These are phyloP conservation scores for Harpalus rufipes DNA, from an alignment of 2,888 invertebrate genomes.

Conservation along the genomic window DNA sequence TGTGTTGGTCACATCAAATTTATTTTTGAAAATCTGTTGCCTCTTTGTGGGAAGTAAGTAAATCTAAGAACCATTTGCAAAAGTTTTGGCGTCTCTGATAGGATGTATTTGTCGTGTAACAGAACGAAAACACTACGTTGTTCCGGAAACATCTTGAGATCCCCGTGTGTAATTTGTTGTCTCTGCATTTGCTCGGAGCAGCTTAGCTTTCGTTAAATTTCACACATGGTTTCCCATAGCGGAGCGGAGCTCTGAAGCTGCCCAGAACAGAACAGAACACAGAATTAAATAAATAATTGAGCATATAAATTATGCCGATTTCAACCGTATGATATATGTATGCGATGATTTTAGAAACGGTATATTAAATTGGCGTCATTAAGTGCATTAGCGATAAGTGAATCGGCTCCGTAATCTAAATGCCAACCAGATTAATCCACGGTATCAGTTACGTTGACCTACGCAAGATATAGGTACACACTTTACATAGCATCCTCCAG, in stretches of 20 bases:
- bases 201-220: conserved; percentile 58
- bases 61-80: no score
- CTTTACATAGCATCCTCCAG: background rate
- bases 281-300: conserved; percentile 57
- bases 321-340: conserved; percentile 63
- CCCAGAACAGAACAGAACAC: conserved; percentile 26
- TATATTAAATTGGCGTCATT: conserved; percentile 65
- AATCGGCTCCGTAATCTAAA: conserved; percentile 48
- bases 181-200: conserved; percentile 26
- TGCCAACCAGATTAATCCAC: conserved; percentile 58
- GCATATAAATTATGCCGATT: conserved; percentile 59
- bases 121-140: background rate
- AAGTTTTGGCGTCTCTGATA: background rate
- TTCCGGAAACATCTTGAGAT: background rate
- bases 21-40: no score
- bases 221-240: conserved; percentile 53
- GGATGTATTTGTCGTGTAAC: background rate
- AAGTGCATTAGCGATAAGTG: conserved; percentile 65
- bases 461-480: background rate
- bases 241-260: conserved; percentile 38
- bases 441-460: conserved; percentile 65
- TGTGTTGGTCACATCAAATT: no score
- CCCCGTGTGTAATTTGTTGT: background rate
- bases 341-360: conserved; percentile 66
- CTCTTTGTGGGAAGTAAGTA: no score